Percentiles rank a stretch among this genome's conserved stretches.
These are phyloP conservation scores for Bhutanitis thaidina DNA, from an alignment of 2,888 invertebrate species.

Conservation along the genomic window DNA sequence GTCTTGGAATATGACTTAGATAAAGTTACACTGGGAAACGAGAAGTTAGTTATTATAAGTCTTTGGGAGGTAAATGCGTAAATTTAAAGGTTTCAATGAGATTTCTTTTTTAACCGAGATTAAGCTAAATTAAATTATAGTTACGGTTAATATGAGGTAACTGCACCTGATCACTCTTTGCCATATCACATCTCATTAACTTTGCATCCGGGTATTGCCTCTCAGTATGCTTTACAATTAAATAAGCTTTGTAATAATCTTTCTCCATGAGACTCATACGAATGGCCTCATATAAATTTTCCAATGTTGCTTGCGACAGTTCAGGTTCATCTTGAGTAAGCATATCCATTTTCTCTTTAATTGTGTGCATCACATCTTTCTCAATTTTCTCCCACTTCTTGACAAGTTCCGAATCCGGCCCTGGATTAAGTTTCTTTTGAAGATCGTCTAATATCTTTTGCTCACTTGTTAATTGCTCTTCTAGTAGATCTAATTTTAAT, in stretches of 20 bases:
- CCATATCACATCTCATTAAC: conserved; percentile 66
- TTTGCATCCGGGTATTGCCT: conserved; percentile 70
- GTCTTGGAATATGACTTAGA: too few relatives aligned
- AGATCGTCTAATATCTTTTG: conserved; percentile 82
- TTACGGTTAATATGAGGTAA: not conserved
- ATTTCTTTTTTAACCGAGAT: too few relatives aligned
- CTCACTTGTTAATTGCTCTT: conserved; percentile 80
- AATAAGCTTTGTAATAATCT: conserved; percentile 75
- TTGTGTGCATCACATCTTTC: conserved; percentile 65
- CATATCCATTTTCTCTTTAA: conserved; percentile 69
- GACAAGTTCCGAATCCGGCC: conserved; percentile 60
- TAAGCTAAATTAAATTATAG: too few relatives aligned
- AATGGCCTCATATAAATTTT: conserved; percentile 65
- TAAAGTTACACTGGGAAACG: too few relatives aligned
- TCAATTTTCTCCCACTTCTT: conserved; percentile 78
- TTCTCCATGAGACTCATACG: conserved; percentile 63
- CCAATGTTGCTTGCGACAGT: conserved; percentile 63
- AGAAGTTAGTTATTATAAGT: too few relatives aligned
- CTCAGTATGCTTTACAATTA: conserved; percentile 69
- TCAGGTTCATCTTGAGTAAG: conserved; percentile 70
- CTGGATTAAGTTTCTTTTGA: conserved; percentile 69
- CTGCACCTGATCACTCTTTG: conserved; percentile 69
- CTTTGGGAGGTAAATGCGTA: too few relatives aligned
- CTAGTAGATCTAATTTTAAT: conserved; percentile 79
- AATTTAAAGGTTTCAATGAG: too few relatives aligned